Base-by-base conservation (phyloP, 2,113 vertebrate genomes). In the Phalacrocorax pelagicus region DNA sequence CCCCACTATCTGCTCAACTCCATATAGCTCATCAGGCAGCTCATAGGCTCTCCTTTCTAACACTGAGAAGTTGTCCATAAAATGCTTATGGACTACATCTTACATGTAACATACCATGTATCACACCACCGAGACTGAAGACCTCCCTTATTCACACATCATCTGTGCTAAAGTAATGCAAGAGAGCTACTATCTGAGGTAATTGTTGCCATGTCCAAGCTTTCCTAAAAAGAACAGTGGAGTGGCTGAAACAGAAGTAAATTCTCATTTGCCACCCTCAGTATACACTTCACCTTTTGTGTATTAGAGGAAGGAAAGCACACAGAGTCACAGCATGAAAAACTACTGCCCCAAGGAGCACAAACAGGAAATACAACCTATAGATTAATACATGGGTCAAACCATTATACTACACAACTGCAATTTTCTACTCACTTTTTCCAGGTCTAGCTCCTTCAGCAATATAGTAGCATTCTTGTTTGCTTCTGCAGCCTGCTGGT, bases 391-490 rank as follows among this genome's bases (percentile, higher is more conserved):
- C 9, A 57, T 2, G 85, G 20, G 5, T 75, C 63, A 46, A 81
- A 58, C 21, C 10, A 6, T 44, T 88, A 58, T 11, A 44, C 44
- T 27, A 61, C 11, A 30, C 0, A 0, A 71, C 30, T 22, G 17
- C 40, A 57, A 32, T 34, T 73, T 55, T 59, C 42, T 55, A 90
- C 97, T 98, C 95, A 99, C 99, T 98, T 99, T 99, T 97, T 99
- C 99, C 97, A 99, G 98, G 97, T 99, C 99, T 17, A 99, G 98
- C 96, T 99, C 99, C 97, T 99, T 99, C 73, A 99, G 98, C 88
- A 99, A 98, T 96, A 99, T 99, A 96, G 99, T 99, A 89, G 99
- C 99, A 61, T 99, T 99, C 97, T 99, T 99, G 97, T 99, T 99
- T 83, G 99, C 99, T 98, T 99, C 99, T 51, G 99, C 99, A 91